Evolutionary conservation across 2,113 vertebrate genomes (phyloP), one percentile per base, ranked within the genome.

Genomic region (Alethe diademata): DNA sequence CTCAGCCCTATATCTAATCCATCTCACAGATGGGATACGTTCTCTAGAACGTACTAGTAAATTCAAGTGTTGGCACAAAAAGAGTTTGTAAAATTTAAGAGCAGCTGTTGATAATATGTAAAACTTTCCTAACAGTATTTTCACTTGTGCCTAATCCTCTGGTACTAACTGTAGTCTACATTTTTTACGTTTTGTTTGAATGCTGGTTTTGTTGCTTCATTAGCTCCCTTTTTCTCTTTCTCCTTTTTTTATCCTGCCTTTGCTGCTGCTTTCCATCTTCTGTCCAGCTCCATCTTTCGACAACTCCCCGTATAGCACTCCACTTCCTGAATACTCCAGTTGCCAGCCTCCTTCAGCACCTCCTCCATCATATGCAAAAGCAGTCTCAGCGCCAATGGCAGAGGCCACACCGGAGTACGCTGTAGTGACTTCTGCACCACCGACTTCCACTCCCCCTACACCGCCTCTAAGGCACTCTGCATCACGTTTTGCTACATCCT

Each of bases 401-500:
- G 98, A 98, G 67, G 98, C 98, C 97, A 96, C 97, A 43, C 98
- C 98, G 93, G 98, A 98, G 94, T 98, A 98, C 42, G 97, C 98
- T 61, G 96, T 98, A 45, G 98, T 97, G 97, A 98, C 98, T 42
- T 97, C 98, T 94, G 97, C 98, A 86, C 97, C 98, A 90, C 96
- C 98, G 93, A 89, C 97, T 89, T 97, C 97, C 81, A 98, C 99
- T 31, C 99, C 99, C 92, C 99, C 99, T 22, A 99, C 99, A 82
- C 99, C 99, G 22, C 99, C 99, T 51, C 97, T 99, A 80, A 98
- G 99, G 79, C 99, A 99, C 97, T 98, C 99, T 8, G 99, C 99
- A 76, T 99, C 99, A 82, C 98, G 99, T 92, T 99, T 99, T 88
- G 99, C 99, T 97, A 99, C 99, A 65, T 99, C 99, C 25, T 97